These are phyloP conservation scores for Drosophila albomicans DNA, from an alignment of 1,140 invertebrate genomes.

Conservation along the genomic window DNA sequence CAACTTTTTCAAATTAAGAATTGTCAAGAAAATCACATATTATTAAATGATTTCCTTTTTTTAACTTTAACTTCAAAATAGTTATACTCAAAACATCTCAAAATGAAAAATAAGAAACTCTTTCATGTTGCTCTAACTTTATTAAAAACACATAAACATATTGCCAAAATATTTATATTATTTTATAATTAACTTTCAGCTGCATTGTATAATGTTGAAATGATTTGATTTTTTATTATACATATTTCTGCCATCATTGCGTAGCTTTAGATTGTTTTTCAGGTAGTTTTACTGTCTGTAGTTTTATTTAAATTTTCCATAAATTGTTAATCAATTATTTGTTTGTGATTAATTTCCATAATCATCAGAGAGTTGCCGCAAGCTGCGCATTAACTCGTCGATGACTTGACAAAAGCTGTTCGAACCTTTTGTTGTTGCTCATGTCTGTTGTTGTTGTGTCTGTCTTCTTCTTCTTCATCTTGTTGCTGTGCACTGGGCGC, in stretches of 20 bases:
- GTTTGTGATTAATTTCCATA: slow-evolving; percentile 34
- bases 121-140: too few species aligned
- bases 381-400: slow-evolving; percentile 16
- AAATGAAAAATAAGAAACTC: too few species aligned
- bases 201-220: not conserved
- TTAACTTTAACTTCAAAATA: too few species aligned
- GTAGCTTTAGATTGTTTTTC: not conserved
- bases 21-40: too few species aligned
- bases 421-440: slow-evolving; percentile 13
- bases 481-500: slow-evolving; percentile 45
- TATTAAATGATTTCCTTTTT: too few species aligned
- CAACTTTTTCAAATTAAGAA: too few species aligned
- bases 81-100: too few species aligned
- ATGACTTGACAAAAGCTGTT: slow-evolving; percentile 49
- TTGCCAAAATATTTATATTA: not conserved
- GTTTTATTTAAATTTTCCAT: slow-evolving; percentile 16
- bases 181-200: not conserved
- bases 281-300: not conserved
- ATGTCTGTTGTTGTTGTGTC: slow-evolving; percentile 9
- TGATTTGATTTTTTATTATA: not conserved
- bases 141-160: too few species aligned
- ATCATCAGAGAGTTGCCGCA: slow-evolving; percentile 9
- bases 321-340: slow-evolving; percentile 21
- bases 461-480: too few species aligned
- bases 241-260: not conserved